A percentile compares a stretch with the other conserved stretches of the same genome.
These are phyloP conservation scores for Cydia splendana DNA, from an alignment of 1,140 invertebrate genomes.

Conservation along the genomic window DNA sequence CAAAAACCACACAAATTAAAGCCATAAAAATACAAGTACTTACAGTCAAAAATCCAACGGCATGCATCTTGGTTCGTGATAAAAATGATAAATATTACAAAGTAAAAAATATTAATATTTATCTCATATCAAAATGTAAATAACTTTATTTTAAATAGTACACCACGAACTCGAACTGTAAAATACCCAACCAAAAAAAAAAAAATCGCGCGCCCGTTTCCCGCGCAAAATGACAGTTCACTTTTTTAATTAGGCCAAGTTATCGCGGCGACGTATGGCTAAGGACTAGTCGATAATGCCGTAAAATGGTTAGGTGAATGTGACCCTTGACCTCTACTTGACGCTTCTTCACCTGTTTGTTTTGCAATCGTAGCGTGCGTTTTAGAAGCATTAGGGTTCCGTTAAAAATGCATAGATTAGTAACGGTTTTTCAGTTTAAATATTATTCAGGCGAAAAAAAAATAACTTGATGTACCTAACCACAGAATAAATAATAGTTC, in stretches of 20 bases:
- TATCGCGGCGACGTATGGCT: neutral
- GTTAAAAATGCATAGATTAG: neutral
- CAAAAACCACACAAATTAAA: neutral
- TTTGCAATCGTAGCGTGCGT: constrained; percentile 21
- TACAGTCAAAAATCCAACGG: constrained; percentile 13
- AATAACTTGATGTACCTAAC: too few species aligned
- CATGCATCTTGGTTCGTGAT: neutral
- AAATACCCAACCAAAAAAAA: too few species aligned
- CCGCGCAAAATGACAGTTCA: constrained; percentile 4
- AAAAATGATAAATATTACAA: neutral
- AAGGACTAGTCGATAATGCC: constrained; percentile 3
- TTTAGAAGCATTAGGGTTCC: constrained; percentile 1
- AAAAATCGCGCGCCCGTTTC: neutral
- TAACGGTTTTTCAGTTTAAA: too few species aligned
- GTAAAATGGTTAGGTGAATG: constrained; percentile 20
- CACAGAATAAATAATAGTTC: too few species aligned
- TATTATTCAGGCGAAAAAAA: too few species aligned
- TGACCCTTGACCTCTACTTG: constrained; percentile 17
- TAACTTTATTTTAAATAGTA: neutral
- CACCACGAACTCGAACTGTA: too few species aligned
- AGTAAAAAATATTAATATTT: too few species aligned
- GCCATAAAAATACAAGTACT: neutral
- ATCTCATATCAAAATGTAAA: neutral
- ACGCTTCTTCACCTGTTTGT: constrained; percentile 25
- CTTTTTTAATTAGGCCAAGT: constrained; percentile 16